Conservation (phyloP, 2,797 vertebrate species). For the Cyprinodon diabolis region DNA sequence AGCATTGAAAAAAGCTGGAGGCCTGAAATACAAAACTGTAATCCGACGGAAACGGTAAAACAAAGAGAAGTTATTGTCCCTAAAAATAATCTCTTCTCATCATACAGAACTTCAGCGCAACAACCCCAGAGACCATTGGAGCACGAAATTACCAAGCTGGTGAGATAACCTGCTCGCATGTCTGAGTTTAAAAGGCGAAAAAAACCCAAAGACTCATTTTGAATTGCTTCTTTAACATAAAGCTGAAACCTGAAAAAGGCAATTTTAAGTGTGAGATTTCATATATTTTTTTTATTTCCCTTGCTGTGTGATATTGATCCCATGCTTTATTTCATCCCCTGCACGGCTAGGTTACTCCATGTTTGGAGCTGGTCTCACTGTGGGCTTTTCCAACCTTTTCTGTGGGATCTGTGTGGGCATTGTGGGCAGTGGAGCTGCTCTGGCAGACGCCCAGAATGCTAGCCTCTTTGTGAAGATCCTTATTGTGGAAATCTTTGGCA, state of each 20-base stretch:
- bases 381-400: conserved; percentile 98
- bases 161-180: conserved; percentile 54
- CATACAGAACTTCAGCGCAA: conserved; percentile 86
- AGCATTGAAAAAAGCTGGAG: background rate
- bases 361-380: conserved; percentile 98
- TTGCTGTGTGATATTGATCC: background rate
- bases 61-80: background rate
- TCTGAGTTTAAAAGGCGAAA: background rate
- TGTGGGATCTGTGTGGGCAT: conserved; percentile 98
- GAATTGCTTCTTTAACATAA: background rate
- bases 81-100: conserved; percentile 37
- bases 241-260: background rate
- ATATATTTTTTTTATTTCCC: background rate
- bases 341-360: conserved; percentile 90
- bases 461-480: conserved; percentile 99
- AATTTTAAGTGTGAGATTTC: background rate
- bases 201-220: background rate
- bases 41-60: background rate
- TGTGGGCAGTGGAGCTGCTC: conserved; percentile 95
- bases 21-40: background rate
- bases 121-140: conserved; percentile 90
- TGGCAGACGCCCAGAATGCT: conserved; percentile 96
- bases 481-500: conserved; percentile 99
- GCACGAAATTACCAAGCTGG: conserved; percentile 95
- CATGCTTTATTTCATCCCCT: conserved; percentile 16